phyloP scores from a whole-genome alignment of 1,140 invertebrate genomes.

The Drosophila lowei region DNA sequence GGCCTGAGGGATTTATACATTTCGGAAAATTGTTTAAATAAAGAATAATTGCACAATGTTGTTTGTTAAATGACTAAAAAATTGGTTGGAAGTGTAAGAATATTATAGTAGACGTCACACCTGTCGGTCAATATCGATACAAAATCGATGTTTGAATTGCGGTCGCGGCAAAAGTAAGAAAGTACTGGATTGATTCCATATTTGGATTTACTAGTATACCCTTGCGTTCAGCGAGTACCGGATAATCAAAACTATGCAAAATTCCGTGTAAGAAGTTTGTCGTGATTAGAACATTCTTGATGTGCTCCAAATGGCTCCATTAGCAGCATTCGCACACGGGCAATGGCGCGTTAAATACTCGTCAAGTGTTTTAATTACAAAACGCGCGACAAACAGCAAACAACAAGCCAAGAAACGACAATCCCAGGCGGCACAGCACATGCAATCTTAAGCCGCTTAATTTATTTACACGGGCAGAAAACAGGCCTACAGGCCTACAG shows the following conservation, averaged over 20 bases:
- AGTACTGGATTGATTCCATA: no score
- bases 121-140: no score
- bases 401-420: conserved; percentile 29
- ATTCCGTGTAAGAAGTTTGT: not conserved
- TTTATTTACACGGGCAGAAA: conserved; percentile 41
- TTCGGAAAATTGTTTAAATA: no score
- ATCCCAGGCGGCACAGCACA: conserved; percentile 6
- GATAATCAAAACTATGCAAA: not conserved
- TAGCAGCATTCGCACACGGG: conserved; percentile 2
- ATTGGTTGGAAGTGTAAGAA: no score
- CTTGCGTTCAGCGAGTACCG: no score
- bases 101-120: no score
- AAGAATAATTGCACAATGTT: no score
- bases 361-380: conserved; percentile 52
- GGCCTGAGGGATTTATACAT: no score
- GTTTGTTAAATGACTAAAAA: no score
- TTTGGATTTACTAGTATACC: no score
- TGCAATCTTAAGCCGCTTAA: conserved; percentile 51
- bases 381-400: conserved; percentile 28
- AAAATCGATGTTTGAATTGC: no score
- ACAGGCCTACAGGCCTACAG: conserved; percentile 5
- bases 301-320: conserved; percentile 31
- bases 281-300: not conserved
- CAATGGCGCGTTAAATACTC: conserved; percentile 8
- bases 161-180: no score